Percentiles rank a stretch among this genome's conserved stretches.
Conservation (phyloP, 2,797 vertebrate species). For the Liparis tanakae region DNA sequence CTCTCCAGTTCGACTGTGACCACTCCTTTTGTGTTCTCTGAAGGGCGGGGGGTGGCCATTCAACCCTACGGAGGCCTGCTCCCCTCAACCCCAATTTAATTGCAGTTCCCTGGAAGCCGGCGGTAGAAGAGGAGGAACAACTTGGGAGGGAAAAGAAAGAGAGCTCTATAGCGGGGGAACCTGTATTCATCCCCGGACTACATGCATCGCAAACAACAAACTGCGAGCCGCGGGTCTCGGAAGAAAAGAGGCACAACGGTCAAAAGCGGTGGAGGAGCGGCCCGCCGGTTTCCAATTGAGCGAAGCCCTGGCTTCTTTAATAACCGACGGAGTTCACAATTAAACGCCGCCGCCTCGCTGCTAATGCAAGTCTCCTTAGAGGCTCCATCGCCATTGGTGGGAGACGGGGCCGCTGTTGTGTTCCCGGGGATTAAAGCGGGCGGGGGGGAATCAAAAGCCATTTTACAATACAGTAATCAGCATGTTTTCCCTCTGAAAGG, state of each 20-base stretch:
- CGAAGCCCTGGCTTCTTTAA: constrained; percentile 82
- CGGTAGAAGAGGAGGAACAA: constrained; percentile 72
- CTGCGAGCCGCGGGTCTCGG: constrained; percentile 71
- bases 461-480: constrained; percentile 92
- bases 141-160: constrained; percentile 71
- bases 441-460: constrained; percentile 87
- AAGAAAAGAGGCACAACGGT: constrained; percentile 81
- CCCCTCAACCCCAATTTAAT: constrained; percentile 69
- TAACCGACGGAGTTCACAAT: constrained; percentile 85
- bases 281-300: constrained; percentile 80
- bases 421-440: constrained; percentile 85
- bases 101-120: constrained; percentile 77
- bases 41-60: constrained; percentile 72
- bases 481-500: constrained; percentile 90
- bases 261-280: constrained; percentile 83
- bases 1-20: constrained; percentile 75
- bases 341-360: constrained; percentile 85
- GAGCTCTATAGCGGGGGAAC: constrained; percentile 67
- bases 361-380: constrained; percentile 86
- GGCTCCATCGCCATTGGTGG: constrained; percentile 76
- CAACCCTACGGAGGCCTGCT: constrained; percentile 71
- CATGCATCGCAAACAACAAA: constrained; percentile 84
- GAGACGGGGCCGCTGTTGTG: constrained; percentile 87
- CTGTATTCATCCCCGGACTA: constrained; percentile 79
- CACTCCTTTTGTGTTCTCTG: constrained; percentile 78